Conservation (phyloP, 2,797 vertebrate genomes). For the Liparis tanakae region DNA sequence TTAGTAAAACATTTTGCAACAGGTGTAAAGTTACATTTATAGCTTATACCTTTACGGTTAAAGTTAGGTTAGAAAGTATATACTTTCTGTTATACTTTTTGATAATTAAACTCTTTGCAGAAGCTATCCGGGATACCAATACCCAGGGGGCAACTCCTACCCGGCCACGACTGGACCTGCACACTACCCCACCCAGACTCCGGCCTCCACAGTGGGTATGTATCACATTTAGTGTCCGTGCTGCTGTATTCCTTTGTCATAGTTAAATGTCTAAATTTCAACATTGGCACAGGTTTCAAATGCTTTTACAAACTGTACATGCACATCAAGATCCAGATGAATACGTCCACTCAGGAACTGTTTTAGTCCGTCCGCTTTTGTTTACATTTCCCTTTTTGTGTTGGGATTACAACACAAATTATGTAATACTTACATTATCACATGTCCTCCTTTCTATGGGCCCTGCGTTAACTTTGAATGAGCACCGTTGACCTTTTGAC, state of each 20-base stretch:
- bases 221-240: constrained; percentile 46
- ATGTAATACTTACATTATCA: neutral
- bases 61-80: neutral
- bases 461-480: constrained; percentile 48
- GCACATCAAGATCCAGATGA: neutral
- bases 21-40: neutral
- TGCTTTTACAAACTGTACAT: neutral
- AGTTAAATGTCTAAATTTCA: constrained; percentile 2
- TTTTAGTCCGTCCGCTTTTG: neutral
- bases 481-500: constrained; percentile 73
- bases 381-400: neutral
- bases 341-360: neutral
- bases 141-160: constrained; percentile 88
- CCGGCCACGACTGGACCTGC: constrained; percentile 88
- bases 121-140: constrained; percentile 91
- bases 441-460: constrained; percentile 15
- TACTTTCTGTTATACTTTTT: constrained; percentile 18
- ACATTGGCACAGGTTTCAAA: constrained; percentile 1
- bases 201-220: constrained; percentile 93
- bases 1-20: neutral
- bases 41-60: neutral
- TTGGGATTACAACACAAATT: neutral
- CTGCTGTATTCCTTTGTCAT: constrained; percentile 16
- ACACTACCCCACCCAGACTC: constrained; percentile 90
- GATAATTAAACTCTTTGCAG: constrained; percentile 59